Evolutionary conservation across 2,797 vertebrate genomes (phyloP), one percentile per base, ranked within the genome.

Genomic region (Malacoraja senta): DNA sequence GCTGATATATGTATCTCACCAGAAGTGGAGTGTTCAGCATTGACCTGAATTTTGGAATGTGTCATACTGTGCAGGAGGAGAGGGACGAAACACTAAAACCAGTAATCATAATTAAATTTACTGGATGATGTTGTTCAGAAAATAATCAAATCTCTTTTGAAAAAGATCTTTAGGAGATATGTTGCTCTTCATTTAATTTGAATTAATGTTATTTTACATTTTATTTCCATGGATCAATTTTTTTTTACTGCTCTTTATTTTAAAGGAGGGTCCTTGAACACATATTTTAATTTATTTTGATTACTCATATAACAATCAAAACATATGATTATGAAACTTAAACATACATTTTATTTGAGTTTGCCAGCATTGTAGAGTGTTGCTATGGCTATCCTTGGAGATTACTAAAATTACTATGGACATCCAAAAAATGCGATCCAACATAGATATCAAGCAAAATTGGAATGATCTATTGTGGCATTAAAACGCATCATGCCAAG

Each of bases 41-140:
- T 65, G 84, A 88, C 63, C 84, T n/a, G 8, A 2, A 32, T 88
- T 88, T 88, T 88, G 61, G 84, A 32, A 88, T 88, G 32, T n/a
- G n/a, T 32, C 58, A 29, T 65, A 65, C 61, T 19, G 84, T 8
- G 17, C 7, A 19, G 6, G 17, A n/a, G n/a, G 61, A 35, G n/a
- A 19, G 63, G n/a, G 61, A 19, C n/a, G 35, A 8, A 68, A 88
- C 8, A 88, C 0, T 24, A 21, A 88, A 68, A 68, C 32, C 61
- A 68, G 17, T 65, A 68, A 8, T 29, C 29, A 65, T 63, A 32
- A 32, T 88, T 88, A 88, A 65, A 88, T 63, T 9, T n/a, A 32
- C 29, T 63, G 6, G 17, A 8, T n/a, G 84, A 68, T 35, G 3
- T n/a, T 65, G 84, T 65, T 32, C 63, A 68, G 15, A 9, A 68